These are phyloP conservation scores for Entomobrya proxima DNA, from an alignment of 2,888 invertebrate species.

Conservation along the genomic window DNA sequence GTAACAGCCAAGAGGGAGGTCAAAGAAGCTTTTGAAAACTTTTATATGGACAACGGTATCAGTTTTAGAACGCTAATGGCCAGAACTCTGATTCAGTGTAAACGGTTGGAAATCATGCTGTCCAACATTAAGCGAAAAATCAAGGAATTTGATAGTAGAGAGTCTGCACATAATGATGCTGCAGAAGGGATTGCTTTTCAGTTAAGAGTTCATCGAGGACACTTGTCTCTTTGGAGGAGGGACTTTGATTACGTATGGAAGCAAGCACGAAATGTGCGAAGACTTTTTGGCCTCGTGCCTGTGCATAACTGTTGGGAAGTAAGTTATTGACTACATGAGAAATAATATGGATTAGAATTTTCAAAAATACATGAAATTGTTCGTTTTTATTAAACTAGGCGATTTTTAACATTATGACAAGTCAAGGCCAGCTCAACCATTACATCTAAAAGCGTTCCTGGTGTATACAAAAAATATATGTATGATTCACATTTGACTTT, in stretches of 20 bases:
- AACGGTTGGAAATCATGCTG: neutral
- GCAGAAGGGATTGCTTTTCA: constrained; percentile 10
- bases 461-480: neutral
- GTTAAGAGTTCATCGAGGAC: neutral
- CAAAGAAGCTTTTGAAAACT: constrained; percentile 7
- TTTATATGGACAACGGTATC: constrained; percentile 1
- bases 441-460: neutral
- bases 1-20: neutral
- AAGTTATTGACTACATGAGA: constrained; percentile 2
- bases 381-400: neutral
- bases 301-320: constrained; percentile 41
- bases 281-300: constrained; percentile 9
- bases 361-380: neutral
- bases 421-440: constrained; percentile 38
- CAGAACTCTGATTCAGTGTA: neutral
- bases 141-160: neutral
- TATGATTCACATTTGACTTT: neutral
- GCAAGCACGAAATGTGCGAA: neutral
- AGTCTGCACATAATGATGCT: neutral
- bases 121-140: neutral
- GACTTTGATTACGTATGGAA: constrained; percentile 26
- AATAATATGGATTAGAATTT: neutral
- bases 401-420: constrained; percentile 19
- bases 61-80: neutral
- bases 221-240: neutral